A percentile compares a stretch with the other conserved stretches of the same genome.
phyloP scores from a whole-genome alignment of 1,140 invertebrate genomes.

The Hylaeus volcanicus region DNA sequence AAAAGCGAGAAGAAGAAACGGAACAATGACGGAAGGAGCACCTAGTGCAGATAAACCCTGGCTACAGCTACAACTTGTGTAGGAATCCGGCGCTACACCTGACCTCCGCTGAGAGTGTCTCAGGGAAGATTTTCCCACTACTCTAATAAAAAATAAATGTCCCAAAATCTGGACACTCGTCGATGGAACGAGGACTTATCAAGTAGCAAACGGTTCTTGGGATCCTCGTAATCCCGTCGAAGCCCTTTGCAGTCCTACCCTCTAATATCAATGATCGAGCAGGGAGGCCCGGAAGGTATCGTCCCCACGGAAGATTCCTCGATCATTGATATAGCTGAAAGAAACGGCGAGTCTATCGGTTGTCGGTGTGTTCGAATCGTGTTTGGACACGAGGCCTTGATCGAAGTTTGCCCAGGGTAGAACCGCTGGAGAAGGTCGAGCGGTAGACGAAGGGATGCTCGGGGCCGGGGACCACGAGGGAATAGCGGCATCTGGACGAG shows the following conservation, averaged over 20 bases:
- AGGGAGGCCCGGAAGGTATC: neutral
- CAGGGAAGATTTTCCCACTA: too few relatives aligned
- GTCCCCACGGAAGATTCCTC: constrained; percentile 36
- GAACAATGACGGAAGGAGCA: too few relatives aligned
- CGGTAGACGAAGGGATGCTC: constrained; percentile 49
- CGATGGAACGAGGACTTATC: neutral
- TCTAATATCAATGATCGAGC: constrained; percentile 50
- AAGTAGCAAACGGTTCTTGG: neutral
- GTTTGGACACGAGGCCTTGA: constrained; percentile 48
- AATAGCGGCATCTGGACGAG: constrained; percentile 28
- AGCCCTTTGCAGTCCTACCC: neutral
- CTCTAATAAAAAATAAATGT: too few relatives aligned
- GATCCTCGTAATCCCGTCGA: constrained; percentile 27
- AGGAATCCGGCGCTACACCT: too few relatives aligned
- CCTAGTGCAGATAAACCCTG: too few relatives aligned
- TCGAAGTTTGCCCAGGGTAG: constrained; percentile 45
- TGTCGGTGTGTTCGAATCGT: constrained; percentile 29
- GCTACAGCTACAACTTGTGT: too few relatives aligned
- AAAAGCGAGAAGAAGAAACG: too few relatives aligned
- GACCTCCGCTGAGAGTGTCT: too few relatives aligned
- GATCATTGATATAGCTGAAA: constrained; percentile 61
- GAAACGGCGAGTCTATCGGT: constrained; percentile 52
- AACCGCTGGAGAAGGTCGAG: constrained; percentile 55
- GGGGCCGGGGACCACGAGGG: constrained; percentile 60
- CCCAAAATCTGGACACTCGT: neutral